These are phyloP conservation scores for Bombus ignitus DNA, from an alignment of 1,140 invertebrate species.

Conservation along the genomic window DNA sequence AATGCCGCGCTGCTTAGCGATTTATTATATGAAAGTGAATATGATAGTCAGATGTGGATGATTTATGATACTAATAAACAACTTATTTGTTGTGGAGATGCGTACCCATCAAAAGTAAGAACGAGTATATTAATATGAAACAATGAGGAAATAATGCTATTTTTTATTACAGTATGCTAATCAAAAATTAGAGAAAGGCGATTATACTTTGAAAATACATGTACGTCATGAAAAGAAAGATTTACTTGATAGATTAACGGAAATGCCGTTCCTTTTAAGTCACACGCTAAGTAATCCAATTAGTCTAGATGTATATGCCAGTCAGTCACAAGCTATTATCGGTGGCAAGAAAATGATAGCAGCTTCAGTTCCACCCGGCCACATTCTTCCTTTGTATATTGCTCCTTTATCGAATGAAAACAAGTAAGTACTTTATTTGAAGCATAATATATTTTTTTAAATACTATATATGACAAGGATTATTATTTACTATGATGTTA, in stretches of 20 bases:
- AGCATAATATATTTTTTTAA: neutral
- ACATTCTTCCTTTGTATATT: slow-evolving; percentile 89
- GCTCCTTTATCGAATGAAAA: slow-evolving; percentile 87
- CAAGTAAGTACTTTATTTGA: slow-evolving; percentile 84
- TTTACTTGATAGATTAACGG: slow-evolving; percentile 92
- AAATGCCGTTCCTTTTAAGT: slow-evolving; percentile 89
- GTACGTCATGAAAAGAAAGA: slow-evolving; percentile 95
- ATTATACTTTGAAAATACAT: slow-evolving; percentile 93
- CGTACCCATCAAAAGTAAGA: slow-evolving; percentile 91
- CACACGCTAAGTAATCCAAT: slow-evolving; percentile 90
- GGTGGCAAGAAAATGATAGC: slow-evolving; percentile 90
- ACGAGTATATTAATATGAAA: neutral
- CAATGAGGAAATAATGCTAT: neutral
- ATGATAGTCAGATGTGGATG: slow-evolving; percentile 98
- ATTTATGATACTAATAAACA: slow-evolving; percentile 97
- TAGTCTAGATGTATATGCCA: slow-evolving; percentile 90
- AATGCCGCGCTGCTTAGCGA: slow-evolving; percentile 92
- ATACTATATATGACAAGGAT: slow-evolving; percentile 9
- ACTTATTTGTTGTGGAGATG: slow-evolving; percentile 92
- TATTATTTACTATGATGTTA: slow-evolving; percentile 6
- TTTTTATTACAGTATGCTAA: slow-evolving; percentile 87
- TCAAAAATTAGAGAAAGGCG: slow-evolving; percentile 97
- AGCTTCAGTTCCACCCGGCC: slow-evolving; percentile 85
- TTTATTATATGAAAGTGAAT: slow-evolving; percentile 96
- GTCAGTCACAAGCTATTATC: slow-evolving; percentile 86